phyloP scores from a whole-genome alignment of 2,888 invertebrate species.

The Deroplatys truncata region DNA sequence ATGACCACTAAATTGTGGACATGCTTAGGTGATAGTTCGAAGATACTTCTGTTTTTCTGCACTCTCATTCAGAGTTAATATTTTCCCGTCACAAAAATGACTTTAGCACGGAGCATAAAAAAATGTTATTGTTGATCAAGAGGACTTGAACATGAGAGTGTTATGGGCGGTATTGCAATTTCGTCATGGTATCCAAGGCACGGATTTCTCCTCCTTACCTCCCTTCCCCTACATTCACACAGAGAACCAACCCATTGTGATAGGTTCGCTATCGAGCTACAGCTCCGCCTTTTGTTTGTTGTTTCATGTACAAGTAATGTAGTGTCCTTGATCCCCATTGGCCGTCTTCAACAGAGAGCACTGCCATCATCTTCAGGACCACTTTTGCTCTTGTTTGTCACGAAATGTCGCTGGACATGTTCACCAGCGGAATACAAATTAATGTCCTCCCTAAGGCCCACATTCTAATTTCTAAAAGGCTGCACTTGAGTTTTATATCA shows the following conservation, averaged over 20 bases:
- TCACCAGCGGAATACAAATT: neutral
- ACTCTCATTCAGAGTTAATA: neutral
- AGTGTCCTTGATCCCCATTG: constrained; percentile 1
- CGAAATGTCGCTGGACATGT: neutral
- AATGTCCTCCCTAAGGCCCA: neutral
- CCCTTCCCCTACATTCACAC: neutral
- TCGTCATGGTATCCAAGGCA: neutral
- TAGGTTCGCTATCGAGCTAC: neutral
- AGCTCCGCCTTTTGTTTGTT: constrained; percentile 9
- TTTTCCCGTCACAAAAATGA: neutral
- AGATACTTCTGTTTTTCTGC: neutral
- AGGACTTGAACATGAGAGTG: neutral
- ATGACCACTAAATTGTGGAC: neutral
- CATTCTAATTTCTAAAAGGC: too few species aligned
- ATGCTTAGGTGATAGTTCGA: neutral
- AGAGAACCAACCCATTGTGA: neutral
- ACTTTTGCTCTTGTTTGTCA: neutral
- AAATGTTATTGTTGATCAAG: neutral
- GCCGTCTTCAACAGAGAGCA: neutral
- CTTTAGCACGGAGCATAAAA: neutral
- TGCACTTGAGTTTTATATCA: too few species aligned
- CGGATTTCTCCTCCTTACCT: neutral
- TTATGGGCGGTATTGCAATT: neutral
- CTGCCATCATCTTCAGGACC: neutral
- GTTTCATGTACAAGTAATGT: neutral